Evolutionary conservation across 2,888 invertebrate species (phyloP).

Genomic region (Sepiola atlantica): DNA sequence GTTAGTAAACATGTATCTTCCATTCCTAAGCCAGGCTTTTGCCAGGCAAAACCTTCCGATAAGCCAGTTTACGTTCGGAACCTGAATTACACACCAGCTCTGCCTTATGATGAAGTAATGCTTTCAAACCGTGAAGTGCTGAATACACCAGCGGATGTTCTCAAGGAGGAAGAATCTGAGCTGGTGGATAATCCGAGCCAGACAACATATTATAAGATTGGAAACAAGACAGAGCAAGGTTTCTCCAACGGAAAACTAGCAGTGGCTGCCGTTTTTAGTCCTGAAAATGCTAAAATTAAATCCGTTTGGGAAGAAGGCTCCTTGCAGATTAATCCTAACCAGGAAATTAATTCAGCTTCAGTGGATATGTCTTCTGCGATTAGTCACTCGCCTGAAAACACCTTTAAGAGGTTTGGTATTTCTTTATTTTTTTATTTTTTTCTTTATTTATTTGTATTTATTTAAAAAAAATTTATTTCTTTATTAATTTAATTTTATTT

Average conservation of each 20-base stretch:
- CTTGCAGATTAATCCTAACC: background rate
- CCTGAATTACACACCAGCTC: constrained; percentile 37
- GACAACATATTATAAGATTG: constrained; percentile 38
- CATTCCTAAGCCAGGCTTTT: constrained; percentile 34
- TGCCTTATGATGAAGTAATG: constrained; percentile 34
- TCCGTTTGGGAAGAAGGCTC: background rate
- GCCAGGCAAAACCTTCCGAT: background rate
- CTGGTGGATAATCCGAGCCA: background rate
- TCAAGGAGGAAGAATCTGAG: background rate
- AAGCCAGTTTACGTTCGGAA: constrained; percentile 23
- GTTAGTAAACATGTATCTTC: background rate
- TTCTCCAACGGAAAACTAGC: background rate
- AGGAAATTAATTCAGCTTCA: background rate
- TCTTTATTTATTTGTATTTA: too few relatives aligned
- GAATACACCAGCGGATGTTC: background rate
- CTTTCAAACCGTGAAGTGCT: background rate
- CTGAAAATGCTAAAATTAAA: background rate
- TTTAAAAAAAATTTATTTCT: too few relatives aligned
- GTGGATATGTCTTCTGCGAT: background rate
- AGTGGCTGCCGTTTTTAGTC: background rate
- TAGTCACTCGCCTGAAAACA: background rate
- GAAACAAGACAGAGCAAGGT: constrained; percentile 11
- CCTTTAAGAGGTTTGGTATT: background rate
- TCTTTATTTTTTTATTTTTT: background rate
- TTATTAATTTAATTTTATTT: too few relatives aligned